Conservation (phyloP, 2,797 vertebrate genomes). For the Clamator glandarius region DNA sequence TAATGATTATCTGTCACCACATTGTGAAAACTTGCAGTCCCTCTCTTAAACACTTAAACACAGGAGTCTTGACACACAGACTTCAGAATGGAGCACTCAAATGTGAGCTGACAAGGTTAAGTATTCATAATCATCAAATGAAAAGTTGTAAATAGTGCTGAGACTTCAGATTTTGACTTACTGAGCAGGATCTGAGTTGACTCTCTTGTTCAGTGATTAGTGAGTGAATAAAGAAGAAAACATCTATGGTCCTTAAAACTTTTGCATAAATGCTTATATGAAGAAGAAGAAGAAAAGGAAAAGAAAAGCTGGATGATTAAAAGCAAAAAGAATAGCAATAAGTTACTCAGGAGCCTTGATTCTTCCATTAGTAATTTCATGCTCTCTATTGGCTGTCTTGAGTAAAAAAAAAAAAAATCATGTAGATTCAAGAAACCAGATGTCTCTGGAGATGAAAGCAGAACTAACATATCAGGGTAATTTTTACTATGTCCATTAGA, state of each 20-base stretch:
- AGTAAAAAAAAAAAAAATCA: not conserved
- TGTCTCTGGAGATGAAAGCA: conserved; percentile 19
- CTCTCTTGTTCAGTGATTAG: not conserved
- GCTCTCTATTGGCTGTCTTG: not conserved
- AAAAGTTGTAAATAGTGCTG: not conserved
- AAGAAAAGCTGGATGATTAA: not conserved
- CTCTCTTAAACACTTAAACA: not conserved
- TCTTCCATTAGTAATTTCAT: not conserved
- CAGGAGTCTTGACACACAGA: not conserved
- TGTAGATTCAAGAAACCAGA: conserved; percentile 9
- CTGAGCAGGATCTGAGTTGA: not conserved
- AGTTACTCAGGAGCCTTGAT: not conserved
- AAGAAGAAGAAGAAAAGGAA: not conserved
- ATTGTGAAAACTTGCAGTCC: not conserved
- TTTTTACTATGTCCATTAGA: not conserved
- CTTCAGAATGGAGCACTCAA: not conserved
- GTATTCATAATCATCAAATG: not conserved
- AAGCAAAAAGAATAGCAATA: not conserved
- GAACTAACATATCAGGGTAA: not conserved
- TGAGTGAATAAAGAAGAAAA: not conserved
- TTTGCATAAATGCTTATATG: not conserved
- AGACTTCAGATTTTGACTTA: conserved; percentile 1
- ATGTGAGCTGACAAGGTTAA: not conserved
- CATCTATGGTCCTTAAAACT: not conserved
- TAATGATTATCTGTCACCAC: not conserved